Percentiles rank a stretch among this genome's conserved stretches.
phyloP scores from a whole-genome alignment of 2,113 vertebrate species.

The Oncorhynchus clarkii region DNA sequence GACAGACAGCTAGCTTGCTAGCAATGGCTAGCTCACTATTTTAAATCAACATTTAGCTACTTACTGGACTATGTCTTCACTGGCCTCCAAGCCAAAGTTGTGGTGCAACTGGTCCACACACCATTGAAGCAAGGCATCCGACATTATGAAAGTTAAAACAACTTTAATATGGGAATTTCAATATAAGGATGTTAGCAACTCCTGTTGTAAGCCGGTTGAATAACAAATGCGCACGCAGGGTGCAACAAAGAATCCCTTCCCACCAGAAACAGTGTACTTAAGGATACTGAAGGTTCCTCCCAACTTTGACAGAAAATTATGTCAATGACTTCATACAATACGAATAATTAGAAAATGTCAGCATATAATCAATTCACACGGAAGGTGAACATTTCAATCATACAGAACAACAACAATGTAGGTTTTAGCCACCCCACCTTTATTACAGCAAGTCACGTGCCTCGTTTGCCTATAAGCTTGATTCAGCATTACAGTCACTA shows the following conservation, averaged over 20 bases:
- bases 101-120: conserved; percentile 80
- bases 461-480: no score
- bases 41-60: conserved; percentile 31
- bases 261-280: not conserved
- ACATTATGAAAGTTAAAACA: conserved; percentile 52
- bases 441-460: no score
- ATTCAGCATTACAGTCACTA: conserved; percentile 15
- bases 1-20: not conserved
- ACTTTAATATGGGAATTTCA: not conserved
- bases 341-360: no score
- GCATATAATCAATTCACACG: no score
- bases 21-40: not conserved
- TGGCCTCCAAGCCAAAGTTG: conserved; percentile 83
- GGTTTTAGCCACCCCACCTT: no score
- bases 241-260: conserved; percentile 12
- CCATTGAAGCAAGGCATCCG: conserved; percentile 76
- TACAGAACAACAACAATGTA: no score
- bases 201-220: not conserved
- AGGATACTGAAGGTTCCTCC: not conserved
- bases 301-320: not conserved
- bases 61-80: conserved; percentile 90
- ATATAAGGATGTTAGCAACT: not conserved
- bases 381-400: no score
- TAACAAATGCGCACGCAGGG: conserved; percentile 28
- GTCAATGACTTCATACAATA: no score